phyloP scores from a whole-genome alignment of 2,888 invertebrate genomes.

The Loripinus fragilis region DNA sequence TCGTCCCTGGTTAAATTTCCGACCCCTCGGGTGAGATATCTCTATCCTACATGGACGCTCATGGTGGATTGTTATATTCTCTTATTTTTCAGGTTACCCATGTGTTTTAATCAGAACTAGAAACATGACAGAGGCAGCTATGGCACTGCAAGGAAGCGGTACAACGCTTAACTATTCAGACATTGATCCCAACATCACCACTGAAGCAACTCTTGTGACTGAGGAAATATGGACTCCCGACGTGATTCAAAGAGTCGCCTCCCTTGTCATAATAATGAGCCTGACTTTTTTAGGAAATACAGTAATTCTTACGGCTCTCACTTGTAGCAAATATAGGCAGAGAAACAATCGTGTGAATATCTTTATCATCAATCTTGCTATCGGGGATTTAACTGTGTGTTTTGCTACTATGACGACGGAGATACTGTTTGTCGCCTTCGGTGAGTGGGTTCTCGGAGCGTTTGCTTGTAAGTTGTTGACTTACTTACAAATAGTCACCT shows the following conservation, averaged over 20 bases:
- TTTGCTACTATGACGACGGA: conserved; percentile 84
- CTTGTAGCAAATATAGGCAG: conserved; percentile 80
- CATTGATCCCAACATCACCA: background rate
- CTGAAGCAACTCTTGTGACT: background rate
- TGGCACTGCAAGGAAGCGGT: too few relatives aligned
- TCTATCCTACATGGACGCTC: too few relatives aligned
- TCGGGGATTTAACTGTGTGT: conserved; percentile 84
- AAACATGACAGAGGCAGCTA: too few relatives aligned
- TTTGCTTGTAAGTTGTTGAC: conserved; percentile 82
- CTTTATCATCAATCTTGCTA: conserved; percentile 84
- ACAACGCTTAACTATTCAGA: background rate
- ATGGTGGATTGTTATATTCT: too few relatives aligned
- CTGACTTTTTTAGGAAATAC: conserved; percentile 82
- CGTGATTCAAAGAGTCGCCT: conserved; percentile 83
- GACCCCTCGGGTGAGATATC: too few relatives aligned
- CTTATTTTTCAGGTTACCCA: too few relatives aligned
- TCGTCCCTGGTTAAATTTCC: too few relatives aligned
- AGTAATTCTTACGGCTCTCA: conserved; percentile 82
- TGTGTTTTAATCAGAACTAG: too few relatives aligned
- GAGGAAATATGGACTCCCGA: conserved; percentile 81
- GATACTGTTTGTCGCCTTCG: conserved; percentile 83
- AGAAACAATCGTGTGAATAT: conserved; percentile 83
- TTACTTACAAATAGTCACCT: conserved; percentile 83
- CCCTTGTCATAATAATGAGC: conserved; percentile 82
- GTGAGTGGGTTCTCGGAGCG: conserved; percentile 84